Evolutionary conservation across 1,140 invertebrate genomes (phyloP).

Genomic region (Adelges cooleyi): DNA sequence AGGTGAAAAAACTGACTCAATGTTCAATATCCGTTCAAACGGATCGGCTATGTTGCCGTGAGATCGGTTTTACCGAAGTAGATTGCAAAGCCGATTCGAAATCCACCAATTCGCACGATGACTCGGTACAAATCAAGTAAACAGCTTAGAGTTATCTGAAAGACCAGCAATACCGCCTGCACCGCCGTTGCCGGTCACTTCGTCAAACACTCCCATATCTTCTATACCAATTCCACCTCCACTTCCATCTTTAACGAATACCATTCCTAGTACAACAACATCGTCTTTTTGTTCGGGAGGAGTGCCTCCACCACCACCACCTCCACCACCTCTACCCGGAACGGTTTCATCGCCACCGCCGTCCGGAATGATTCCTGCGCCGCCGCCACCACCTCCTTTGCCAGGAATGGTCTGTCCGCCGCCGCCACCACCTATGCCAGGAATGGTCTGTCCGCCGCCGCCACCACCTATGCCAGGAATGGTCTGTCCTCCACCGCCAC

Average conservation of each 20-base stretch:
- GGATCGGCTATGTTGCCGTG: not conserved
- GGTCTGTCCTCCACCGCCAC: conserved; percentile 26
- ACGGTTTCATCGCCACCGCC: conserved; percentile 26
- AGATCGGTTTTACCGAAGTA: not conserved
- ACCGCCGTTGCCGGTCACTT: conserved; percentile 1
- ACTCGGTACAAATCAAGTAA: too few relatives aligned
- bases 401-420: not conserved
- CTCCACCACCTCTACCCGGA: not conserved
- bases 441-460: conserved; percentile 3
- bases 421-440: not conserved
- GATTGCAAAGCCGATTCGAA: not conserved
- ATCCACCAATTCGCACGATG: too few relatives aligned
- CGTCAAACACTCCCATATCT: conserved; percentile 27
- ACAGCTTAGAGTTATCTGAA: too few relatives aligned
- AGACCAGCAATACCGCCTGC: not conserved
- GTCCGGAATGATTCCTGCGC: not conserved
- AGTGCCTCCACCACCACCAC: not conserved
- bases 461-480: not conserved
- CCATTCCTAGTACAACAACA: too few relatives aligned
- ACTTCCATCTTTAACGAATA: too few relatives aligned
- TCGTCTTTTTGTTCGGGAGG: too few relatives aligned
- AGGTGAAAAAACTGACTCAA: not conserved
- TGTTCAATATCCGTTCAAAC: conserved; percentile 15
- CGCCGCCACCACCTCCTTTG: conserved; percentile 10
- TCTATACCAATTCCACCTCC: conserved; percentile 32